Base-by-base conservation (phyloP, 2,797 vertebrate species). In the Halcyon chelicuti region DNA sequence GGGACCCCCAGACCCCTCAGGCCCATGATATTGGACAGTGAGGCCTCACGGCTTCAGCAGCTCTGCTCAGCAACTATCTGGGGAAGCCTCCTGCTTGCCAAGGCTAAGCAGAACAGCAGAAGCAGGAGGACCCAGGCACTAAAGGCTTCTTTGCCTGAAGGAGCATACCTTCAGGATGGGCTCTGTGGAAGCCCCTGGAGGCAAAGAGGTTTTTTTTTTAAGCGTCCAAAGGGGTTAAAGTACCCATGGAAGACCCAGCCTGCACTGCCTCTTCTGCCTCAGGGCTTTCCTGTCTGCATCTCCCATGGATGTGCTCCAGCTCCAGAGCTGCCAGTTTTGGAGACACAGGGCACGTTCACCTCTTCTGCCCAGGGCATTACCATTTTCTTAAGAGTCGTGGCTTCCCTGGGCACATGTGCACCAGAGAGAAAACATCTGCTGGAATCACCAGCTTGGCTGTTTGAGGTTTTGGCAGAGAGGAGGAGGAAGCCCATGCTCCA, bases 251-350 rank as follows among this genome's bases (percentile, higher is more conserved):
- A 91, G 37, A 25, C 42, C 14, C 44, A 90, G 44, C 12, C 44
- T 2, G 0, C 0, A 0, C 51, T 82, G 58, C 60, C 71, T 92
- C 40, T 60, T 71, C 68, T 86, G 87, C 78, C 5, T 0, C 55
- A 46, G 72, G 61, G 40, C 31, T 71, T 94, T 90, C 81, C 81
- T 80, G 81, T 80, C 84, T 93, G 81, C 33, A 20, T 91, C 68
- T 88, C 61, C 85, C 72, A 51, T 49, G 72, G 91, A 71, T 13
- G 25, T 15, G 40, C 52, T 91, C 91, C 78, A 95, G 93, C 71
- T 91, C 71, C 60, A 0, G 4, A 63, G 67, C 71, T 86, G 60
- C 58, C 51, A 91, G 63, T 49, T 87, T 76, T 5, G 7, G 71
- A 62, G 58, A 74, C 40, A 61, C 55, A 91, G 51, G 84, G 72